Percentiles rank a stretch among this genome's conserved stretches.
Evolutionary conservation across 2,797 vertebrate species (phyloP).

Genomic region (Clarias fuscus): DNA sequence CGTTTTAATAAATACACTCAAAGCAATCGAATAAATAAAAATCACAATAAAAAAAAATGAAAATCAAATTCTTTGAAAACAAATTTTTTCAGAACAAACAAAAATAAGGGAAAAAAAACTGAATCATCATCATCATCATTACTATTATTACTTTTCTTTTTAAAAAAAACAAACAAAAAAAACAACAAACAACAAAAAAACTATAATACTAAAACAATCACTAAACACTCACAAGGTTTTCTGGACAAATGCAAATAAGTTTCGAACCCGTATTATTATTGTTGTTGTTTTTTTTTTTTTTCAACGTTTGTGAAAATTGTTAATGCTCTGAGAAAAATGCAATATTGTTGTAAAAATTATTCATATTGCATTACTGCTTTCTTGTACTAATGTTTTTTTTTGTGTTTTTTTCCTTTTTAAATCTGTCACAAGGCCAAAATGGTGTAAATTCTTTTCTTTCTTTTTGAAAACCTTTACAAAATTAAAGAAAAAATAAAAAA

Average conservation of each 20-base stretch:
- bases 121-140: constrained; percentile 41
- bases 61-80: background rate
- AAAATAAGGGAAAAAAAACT: background rate
- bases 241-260: constrained; percentile 67
- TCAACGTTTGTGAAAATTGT: constrained; percentile 66
- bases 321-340: constrained; percentile 62
- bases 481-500: constrained; percentile 64
- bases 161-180: background rate
- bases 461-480: constrained; percentile 62
- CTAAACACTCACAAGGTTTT: constrained; percentile 66
- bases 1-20: constrained; percentile 80
- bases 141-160: background rate
- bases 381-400: constrained; percentile 56
- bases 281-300: constrained; percentile 64
- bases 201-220: constrained; percentile 49
- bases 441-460: constrained; percentile 73
- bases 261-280: constrained; percentile 66
- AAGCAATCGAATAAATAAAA: constrained; percentile 79
- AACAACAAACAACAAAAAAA: background rate
- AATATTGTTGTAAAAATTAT: constrained; percentile 29
- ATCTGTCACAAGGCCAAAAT: constrained; percentile 82
- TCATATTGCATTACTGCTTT: constrained; percentile 22
- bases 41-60: constrained; percentile 16
- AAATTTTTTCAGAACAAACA: constrained; percentile 9
- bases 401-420: constrained; percentile 60